Evolutionary conservation across 2,797 vertebrate genomes (phyloP).

Genomic region (Lindbergichthys nudifrons): DNA sequence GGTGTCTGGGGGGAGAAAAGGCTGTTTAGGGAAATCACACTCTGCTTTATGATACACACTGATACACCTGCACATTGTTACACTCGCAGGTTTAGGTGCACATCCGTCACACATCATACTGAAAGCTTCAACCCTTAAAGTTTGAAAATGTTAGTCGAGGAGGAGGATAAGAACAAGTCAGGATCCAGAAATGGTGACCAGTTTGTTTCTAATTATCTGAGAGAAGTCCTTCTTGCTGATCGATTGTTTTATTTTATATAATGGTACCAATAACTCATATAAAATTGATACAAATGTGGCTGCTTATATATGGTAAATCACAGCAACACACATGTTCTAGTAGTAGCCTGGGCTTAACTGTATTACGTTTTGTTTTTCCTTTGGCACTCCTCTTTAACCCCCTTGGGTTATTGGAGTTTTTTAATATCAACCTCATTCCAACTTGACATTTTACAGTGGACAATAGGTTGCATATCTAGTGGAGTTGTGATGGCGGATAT

Average conservation of each 20-base stretch:
- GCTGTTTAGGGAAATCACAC: slow-evolving; percentile 83
- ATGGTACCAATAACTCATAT: slow-evolving; percentile 24
- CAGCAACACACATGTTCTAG: slow-evolving; percentile 28
- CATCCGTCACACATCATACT: slow-evolving; percentile 32
- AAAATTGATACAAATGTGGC: slow-evolving; percentile 23
- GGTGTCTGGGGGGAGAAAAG: slow-evolving; percentile 72
- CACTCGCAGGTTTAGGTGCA: slow-evolving; percentile 58
- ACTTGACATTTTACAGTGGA: slow-evolving; percentile 62
- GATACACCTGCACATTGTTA: slow-evolving; percentile 66
- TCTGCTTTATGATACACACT: slow-evolving; percentile 75
- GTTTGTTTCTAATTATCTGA: slow-evolving; percentile 17
- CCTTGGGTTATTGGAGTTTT: slow-evolving; percentile 50
- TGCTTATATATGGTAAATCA: slow-evolving; percentile 26
- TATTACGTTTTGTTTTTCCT: not conserved
- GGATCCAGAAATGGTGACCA: slow-evolving; percentile 7
- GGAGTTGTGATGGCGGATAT: slow-evolving; percentile 21
- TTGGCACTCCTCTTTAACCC: slow-evolving; percentile 32
- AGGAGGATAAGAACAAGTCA: not conserved
- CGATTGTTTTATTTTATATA: slow-evolving; percentile 13
- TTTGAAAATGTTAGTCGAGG: slow-evolving; percentile 43
- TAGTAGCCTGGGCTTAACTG: slow-evolving; percentile 1
- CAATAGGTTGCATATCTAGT: slow-evolving; percentile 40
- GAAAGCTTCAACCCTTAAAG: slow-evolving; percentile 40
- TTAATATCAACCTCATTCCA: slow-evolving; percentile 57
- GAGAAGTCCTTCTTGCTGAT: not conserved